Evolutionary conservation across 2,888 invertebrate genomes (phyloP).

Genomic region (Tineola bisselliella): DNA sequence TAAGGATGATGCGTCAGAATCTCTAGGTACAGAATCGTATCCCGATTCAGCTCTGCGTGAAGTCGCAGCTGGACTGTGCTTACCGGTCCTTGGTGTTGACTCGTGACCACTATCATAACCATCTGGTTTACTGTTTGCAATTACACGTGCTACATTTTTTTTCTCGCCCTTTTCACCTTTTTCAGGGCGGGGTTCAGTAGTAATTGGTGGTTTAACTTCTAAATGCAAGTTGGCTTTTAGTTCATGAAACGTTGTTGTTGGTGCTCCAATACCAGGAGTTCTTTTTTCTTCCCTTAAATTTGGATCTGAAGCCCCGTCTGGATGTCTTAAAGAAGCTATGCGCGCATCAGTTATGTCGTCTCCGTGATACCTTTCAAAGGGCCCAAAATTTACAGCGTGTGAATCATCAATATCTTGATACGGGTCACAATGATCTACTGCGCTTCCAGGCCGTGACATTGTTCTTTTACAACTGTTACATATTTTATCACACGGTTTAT

Average conservation of each 20-base stretch:
- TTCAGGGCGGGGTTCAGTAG: conserved; percentile 67
- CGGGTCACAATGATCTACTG: conserved; percentile 71
- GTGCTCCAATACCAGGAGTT: conserved; percentile 71
- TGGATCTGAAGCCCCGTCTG: conserved; percentile 94
- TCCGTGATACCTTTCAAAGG: conserved; percentile 72
- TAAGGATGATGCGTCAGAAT: conserved; percentile 87
- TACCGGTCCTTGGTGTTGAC: conserved; percentile 83
- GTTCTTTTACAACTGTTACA: conserved; percentile 80
- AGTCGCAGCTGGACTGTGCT: conserved; percentile 81
- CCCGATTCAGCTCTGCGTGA: conserved; percentile 88
- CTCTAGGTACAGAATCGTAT: conserved; percentile 89
- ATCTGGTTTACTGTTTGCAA: conserved; percentile 73
- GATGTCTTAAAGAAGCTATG: conserved; percentile 82
- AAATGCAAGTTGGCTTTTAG: conserved; percentile 59
- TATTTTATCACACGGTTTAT: conserved; percentile 76
- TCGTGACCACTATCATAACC: conserved; percentile 88
- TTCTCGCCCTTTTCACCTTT: conserved; percentile 72
- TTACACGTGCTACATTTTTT: conserved; percentile 70
- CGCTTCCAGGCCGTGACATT: conserved; percentile 74
- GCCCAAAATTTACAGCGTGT: conserved; percentile 62
- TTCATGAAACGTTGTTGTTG: conserved; percentile 70
- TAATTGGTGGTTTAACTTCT: conserved; percentile 65
- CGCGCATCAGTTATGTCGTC: conserved; percentile 65
- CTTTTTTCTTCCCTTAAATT: conserved; percentile 79
- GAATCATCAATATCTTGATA: conserved; percentile 67